Base-by-base conservation (phyloP, 1,140 invertebrate genomes). In the Drosophila pectinifera region DNA sequence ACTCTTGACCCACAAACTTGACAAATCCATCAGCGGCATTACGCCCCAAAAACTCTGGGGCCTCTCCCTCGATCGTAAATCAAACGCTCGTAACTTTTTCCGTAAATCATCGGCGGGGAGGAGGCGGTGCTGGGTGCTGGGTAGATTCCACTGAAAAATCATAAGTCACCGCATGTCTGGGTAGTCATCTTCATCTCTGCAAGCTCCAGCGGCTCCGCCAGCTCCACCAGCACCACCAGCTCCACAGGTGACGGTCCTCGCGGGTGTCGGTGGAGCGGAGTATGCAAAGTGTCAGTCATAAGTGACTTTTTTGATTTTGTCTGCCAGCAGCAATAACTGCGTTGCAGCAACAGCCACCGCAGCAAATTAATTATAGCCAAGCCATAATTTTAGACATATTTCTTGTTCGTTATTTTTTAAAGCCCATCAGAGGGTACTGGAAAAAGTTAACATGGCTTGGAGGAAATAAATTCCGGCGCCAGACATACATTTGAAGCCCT, bases 241-340 rank as follows among this genome's bases (percentile, higher is more conserved):
- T 38, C 31, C 34, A 31, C 43, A 42, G 41, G 24, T 59, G 28
- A 46, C n/a, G 42, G n/a, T n/a, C n/a, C n/a, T n/a, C 34, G 24
- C 43, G 38, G 41, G 24, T 59, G 28, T 42, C n/a, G 42, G 74
- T n/a, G 22, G 31, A 11, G 46, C n/a, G 43, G 43, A 5, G 73
- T 80, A 88, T 88, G 84, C 84, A 88, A 88, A 88, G 84, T 89
- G 84, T 88, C 84, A 88, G 84, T 88, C 84, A 88, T 83, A 89
- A 88, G 84, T 84, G 84, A 89, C 84, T 89, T 70, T 88, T 88
- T 88, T 78, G 84, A 89, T 88, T 88, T 88, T 88, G 75, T 70
- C 83, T 88, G 83, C 78, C 70, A 70, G 64, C 69, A 80, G 53
- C 80, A 78, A 63, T 74, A 72, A 55, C 80, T 68, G 38, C 68